Percentiles rank a stretch among this genome's conserved stretches.
phyloP scores from a whole-genome alignment of 2,113 vertebrate genomes.

The Phodopus roborovskii region DNA sequence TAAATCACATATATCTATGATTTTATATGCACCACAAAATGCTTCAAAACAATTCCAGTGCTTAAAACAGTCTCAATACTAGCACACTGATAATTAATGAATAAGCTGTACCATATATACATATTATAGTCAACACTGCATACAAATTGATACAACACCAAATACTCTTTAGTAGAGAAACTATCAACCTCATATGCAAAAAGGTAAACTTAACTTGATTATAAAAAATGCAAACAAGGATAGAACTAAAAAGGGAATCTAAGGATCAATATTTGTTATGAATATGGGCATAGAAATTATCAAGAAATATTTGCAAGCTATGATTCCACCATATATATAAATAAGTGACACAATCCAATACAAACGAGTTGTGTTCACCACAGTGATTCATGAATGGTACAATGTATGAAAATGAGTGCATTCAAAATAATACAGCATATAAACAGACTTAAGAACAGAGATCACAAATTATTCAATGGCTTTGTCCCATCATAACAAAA shows the following conservation, averaged over 20 bases:
- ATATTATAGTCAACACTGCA: accelerated
- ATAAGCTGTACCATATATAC: background rate
- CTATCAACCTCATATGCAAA: background rate
- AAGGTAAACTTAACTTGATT: background rate
- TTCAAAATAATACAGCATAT: background rate
- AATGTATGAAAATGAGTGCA: background rate
- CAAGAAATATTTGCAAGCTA: background rate
- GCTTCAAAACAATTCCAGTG: background rate
- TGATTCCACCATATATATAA: background rate
- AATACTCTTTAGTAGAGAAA: background rate
- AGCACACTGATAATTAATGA: background rate
- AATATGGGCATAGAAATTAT: background rate
- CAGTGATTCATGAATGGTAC: too few species aligned
- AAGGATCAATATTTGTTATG: background rate
- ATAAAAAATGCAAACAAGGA: accelerated
- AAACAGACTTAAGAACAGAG: background rate
- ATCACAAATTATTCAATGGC: background rate
- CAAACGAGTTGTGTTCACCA: too few species aligned
- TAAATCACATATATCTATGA: background rate
- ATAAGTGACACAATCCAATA: background rate
- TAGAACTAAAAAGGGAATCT: background rate
- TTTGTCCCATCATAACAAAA: background rate
- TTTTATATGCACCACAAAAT: background rate
- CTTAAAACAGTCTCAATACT: background rate
- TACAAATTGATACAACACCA: background rate